Conservation (phyloP, 2,113 vertebrate species). For the Crotalus viridis region DNA sequence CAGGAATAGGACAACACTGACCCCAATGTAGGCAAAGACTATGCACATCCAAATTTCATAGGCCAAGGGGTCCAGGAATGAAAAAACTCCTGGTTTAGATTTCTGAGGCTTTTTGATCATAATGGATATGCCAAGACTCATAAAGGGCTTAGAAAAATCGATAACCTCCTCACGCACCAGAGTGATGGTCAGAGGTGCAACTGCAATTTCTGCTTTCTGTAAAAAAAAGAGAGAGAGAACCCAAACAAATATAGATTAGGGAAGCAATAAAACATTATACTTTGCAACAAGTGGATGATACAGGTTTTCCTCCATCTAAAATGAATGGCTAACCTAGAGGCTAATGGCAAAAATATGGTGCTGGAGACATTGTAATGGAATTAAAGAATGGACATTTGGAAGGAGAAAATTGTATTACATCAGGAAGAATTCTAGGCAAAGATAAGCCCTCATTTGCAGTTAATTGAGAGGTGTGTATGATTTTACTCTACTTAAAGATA, state of each 20-base stretch:
- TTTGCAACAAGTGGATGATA: not conserved
- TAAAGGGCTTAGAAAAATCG: conserved; percentile 99
- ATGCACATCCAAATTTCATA: conserved; percentile 99
- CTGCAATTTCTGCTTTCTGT: conserved; percentile 98
- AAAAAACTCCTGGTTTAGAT: conserved; percentile 98
- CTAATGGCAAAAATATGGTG: not conserved
- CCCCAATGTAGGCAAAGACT: conserved; percentile 98
- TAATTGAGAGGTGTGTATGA: not conserved
- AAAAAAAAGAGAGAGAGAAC: conserved; percentile 65
- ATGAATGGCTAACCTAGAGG: not conserved
- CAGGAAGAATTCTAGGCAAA: not conserved
- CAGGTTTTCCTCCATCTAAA: not conserved
- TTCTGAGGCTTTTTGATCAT: conserved; percentile 99
- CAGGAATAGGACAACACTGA: conserved; percentile 98
- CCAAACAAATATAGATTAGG: conserved; percentile 54
- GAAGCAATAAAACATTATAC: not conserved
- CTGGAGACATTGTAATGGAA: not conserved
- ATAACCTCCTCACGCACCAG: conserved; percentile 98
- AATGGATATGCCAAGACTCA: conserved; percentile 99
- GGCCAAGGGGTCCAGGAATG: conserved; percentile 97
- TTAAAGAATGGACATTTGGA: not conserved
- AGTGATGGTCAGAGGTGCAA: conserved; percentile 97
- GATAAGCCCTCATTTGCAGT: not conserved
- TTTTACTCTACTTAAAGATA: not conserved
- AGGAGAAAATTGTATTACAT: not conserved